Evolutionary conservation across 1,140 invertebrate genomes (phyloP).

Genomic region (Nasonia giraulti): DNA sequence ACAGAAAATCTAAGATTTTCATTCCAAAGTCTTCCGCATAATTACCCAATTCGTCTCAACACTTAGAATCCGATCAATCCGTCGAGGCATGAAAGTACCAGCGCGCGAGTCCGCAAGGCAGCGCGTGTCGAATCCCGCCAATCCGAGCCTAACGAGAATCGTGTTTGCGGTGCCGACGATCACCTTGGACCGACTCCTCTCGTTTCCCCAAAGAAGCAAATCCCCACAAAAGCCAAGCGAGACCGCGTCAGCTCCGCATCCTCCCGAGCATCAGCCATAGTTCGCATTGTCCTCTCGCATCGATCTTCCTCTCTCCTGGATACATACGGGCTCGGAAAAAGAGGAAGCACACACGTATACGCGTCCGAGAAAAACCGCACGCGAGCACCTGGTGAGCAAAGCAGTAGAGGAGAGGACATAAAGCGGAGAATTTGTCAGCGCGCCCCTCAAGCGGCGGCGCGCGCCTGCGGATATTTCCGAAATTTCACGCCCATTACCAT

Average conservation of each 20-base stretch:
- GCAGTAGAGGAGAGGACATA: conserved; percentile 53
- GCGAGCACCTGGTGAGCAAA: not conserved
- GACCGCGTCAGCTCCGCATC: not conserved
- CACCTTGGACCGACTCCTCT: not conserved
- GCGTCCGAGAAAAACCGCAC: not conserved
- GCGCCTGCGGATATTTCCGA: conserved; percentile 64
- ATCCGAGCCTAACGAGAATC: conserved; percentile 61
- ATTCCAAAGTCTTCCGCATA: not conserved
- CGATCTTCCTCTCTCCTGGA: conserved; percentile 37
- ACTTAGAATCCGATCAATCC: not conserved
- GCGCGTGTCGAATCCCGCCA: not conserved
- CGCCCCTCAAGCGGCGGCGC: conserved; percentile 46
- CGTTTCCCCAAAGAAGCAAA: not conserved
- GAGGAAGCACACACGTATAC: not conserved
- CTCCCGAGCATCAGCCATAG: not conserved
- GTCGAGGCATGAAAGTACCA: not conserved
- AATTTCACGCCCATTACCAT: conserved; percentile 73
- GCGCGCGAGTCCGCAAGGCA: not conserved
- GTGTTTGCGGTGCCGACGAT: conserved; percentile 48
- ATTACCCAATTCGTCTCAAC: not conserved
- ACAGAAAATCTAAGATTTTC: too few species aligned
- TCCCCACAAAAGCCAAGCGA: not conserved
- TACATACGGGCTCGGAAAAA: not conserved
- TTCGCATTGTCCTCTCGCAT: conserved; percentile 30
- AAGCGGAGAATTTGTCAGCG: conserved; percentile 71